These are phyloP conservation scores for Drosophila niveifrons DNA, from an alignment of 2,888 invertebrate genomes.

Conservation along the genomic window DNA sequence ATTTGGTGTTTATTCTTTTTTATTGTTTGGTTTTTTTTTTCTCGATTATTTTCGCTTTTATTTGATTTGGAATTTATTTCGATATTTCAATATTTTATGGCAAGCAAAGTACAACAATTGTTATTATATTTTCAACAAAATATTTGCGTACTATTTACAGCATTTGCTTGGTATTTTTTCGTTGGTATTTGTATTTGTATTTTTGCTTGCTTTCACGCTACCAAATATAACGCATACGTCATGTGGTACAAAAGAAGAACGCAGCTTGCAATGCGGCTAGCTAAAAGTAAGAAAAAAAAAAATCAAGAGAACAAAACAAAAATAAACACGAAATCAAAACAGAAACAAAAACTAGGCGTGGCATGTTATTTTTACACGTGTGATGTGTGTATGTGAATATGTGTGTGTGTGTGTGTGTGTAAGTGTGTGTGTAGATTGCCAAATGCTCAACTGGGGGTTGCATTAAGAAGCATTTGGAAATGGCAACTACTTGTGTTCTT, in stretches of 20 bases:
- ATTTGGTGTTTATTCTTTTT: background rate
- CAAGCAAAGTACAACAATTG: conserved; percentile 40
- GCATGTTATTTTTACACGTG: conserved; percentile 57
- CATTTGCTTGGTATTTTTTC: conserved; percentile 46
- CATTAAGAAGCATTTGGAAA: conserved; percentile 53
- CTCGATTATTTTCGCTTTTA: conserved; percentile 1
- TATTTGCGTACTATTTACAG: conserved; percentile 60
- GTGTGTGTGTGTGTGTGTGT: conserved; percentile 12
- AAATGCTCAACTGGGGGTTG: conserved; percentile 40
- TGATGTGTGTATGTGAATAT: conserved; percentile 4
- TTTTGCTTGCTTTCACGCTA: conserved; percentile 42
- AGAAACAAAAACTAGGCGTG: conserved; percentile 52
- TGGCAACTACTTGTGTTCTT: conserved; percentile 43
- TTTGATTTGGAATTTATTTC: background rate
- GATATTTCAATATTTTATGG: conserved; percentile 35
- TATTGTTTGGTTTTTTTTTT: too few relatives aligned
- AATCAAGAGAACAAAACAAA: conserved; percentile 38
- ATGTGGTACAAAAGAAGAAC: conserved; percentile 74
- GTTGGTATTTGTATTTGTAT: conserved; percentile 8
- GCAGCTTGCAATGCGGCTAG: conserved; percentile 77
- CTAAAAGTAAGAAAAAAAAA: conserved; percentile 60
- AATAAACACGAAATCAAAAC: conserved; percentile 13
- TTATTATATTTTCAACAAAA: background rate
- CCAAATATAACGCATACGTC: conserved; percentile 74
- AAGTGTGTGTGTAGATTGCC: conserved; percentile 21